Percentiles rank a stretch among this genome's conserved stretches.
phyloP scores from a whole-genome alignment of 2,113 vertebrate genomes.

The Orcinus orca region DNA sequence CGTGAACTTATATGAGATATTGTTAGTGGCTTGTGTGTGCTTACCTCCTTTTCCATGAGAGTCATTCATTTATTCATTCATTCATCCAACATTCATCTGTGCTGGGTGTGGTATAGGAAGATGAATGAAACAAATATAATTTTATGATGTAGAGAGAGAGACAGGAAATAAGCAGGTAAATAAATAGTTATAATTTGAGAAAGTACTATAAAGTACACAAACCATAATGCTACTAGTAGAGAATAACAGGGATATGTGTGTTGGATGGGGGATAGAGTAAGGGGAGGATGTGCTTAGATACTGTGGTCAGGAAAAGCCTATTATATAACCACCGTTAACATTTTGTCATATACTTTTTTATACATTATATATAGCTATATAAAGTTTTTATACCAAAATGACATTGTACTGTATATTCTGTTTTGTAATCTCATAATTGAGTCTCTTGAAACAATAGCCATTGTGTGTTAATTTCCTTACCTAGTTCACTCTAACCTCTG shows the following conservation, averaged over 20 bases:
- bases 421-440: neutral
- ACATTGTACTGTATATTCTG: neutral
- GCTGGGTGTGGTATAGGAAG: neutral
- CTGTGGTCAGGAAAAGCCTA: neutral
- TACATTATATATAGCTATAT: neutral
- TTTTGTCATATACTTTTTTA: neutral
- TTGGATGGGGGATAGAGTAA: neutral
- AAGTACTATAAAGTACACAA: neutral
- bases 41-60: neutral
- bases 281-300: neutral
- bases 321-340: neutral
- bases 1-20: neutral
- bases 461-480: constrained; percentile 5
- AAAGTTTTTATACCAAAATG: constrained; percentile 8
- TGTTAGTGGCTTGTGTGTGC: neutral
- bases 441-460: constrained; percentile 11
- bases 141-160: neutral
- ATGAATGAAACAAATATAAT: neutral
- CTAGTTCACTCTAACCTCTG: neutral
- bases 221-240: neutral
- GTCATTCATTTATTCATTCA: constrained; percentile 8
- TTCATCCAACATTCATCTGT: neutral
- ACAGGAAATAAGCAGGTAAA: neutral
- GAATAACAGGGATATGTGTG: neutral
- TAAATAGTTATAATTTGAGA: neutral